Conservation (phyloP, 2,888 invertebrate genomes). For the Epinotia demarniana region DNA sequence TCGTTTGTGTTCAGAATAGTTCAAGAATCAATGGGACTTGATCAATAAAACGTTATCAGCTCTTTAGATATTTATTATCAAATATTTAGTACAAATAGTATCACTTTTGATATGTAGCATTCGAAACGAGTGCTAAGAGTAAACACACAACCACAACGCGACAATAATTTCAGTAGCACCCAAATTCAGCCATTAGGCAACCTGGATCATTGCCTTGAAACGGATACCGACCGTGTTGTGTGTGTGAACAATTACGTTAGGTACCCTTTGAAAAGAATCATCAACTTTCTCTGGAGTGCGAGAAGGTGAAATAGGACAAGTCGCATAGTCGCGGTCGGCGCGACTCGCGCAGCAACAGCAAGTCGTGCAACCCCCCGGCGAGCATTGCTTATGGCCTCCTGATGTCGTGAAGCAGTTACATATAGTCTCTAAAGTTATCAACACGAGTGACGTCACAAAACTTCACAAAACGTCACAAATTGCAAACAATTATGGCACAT, state of each 20-base stretch:
- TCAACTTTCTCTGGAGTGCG: no score
- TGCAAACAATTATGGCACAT: conserved; percentile 30
- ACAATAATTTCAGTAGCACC: not conserved
- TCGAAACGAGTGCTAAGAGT: conserved; percentile 14
- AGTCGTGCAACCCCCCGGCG: not conserved
- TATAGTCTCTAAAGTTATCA: no score
- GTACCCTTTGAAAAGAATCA: no score
- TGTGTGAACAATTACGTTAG: no score
- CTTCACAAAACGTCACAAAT: not conserved
- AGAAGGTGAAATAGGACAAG: no score
- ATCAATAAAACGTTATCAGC: conserved; percentile 16
- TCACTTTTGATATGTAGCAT: conserved; percentile 45
- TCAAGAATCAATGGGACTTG: not conserved
- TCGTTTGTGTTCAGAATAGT: not conserved
- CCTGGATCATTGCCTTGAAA: no score
- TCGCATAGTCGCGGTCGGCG: no score
- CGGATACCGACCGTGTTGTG: no score
- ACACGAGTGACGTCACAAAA: not conserved
- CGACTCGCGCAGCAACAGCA: no score
- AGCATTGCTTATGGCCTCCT: not conserved
- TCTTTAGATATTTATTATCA: conserved; percentile 25
- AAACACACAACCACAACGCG: not conserved
- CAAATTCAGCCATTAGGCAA: no score
- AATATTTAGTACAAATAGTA: conserved; percentile 40
- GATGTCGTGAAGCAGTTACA: not conserved